Evolutionary conservation across 1,140 invertebrate genomes (phyloP).

Genomic region (Scaptodrosophila lebanonensis): DNA sequence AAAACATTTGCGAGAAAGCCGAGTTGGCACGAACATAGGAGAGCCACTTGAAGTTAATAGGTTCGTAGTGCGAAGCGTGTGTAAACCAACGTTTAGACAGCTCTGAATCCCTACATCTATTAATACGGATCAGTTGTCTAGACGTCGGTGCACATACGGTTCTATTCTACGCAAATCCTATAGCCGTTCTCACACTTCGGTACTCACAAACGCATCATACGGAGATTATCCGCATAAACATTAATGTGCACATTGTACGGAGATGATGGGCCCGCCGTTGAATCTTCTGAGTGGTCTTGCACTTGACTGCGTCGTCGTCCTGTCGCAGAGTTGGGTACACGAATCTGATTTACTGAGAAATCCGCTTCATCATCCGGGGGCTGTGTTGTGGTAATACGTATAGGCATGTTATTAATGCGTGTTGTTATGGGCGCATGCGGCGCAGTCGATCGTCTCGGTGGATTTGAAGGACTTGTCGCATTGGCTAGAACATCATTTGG

Average conservation of each 20-base stretch:
- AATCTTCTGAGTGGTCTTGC: neutral
- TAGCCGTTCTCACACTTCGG: neutral
- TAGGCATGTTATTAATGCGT: slow-evolving; percentile 51
- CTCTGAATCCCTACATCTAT: neutral
- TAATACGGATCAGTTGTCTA: slow-evolving; percentile 13
- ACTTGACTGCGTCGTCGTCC: neutral
- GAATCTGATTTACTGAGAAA: slow-evolving; percentile 32
- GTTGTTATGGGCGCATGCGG: slow-evolving; percentile 36
- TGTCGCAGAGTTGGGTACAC: slow-evolving; percentile 7
- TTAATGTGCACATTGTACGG: slow-evolving; percentile 57
- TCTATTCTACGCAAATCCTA: no score
- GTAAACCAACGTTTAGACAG: neutral
- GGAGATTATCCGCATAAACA: slow-evolving; percentile 50
- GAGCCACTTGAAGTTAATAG: no score
- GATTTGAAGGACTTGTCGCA: no score
- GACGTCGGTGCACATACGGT: slow-evolving; percentile 5
- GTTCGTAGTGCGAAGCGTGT: no score
- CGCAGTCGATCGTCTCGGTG: no score
- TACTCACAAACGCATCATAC: slow-evolving; percentile 28
- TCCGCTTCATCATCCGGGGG: slow-evolving; percentile 21
- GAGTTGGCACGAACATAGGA: neutral
- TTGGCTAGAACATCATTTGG: no score
- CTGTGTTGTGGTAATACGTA: slow-evolving; percentile 49
- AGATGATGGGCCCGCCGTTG: neutral
- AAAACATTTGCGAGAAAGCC: neutral